Evolutionary conservation across 2,888 invertebrate genomes (phyloP).

Genomic region (Mesorhabditis belari): DNA sequence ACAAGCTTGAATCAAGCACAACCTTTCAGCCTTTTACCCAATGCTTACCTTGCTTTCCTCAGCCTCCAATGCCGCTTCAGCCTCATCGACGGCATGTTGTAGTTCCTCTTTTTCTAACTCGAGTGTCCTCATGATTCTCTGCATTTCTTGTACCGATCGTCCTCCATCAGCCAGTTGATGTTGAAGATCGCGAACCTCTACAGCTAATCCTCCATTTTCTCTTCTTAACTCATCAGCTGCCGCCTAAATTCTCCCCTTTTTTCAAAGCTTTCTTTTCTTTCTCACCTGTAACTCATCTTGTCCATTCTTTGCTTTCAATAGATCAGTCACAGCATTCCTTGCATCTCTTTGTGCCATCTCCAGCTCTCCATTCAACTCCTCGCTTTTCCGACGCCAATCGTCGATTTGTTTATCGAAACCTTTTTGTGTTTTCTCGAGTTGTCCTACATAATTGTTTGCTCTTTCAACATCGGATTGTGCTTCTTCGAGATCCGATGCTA

Average conservation of each 20-base stretch:
- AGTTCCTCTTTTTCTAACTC: slow-evolving; percentile 91
- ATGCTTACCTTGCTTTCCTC: slow-evolving; percentile 71
- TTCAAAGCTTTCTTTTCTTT: too few relatives aligned
- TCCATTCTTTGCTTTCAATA: slow-evolving; percentile 87
- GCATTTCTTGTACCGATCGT: slow-evolving; percentile 97
- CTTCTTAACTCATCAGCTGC: slow-evolving; percentile 70
- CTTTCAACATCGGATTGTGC: slow-evolving; percentile 85
- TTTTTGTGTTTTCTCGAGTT: slow-evolving; percentile 99
- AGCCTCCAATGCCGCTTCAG: slow-evolving; percentile 96
- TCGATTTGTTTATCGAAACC: slow-evolving; percentile 99
- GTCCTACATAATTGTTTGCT: slow-evolving; percentile 46
- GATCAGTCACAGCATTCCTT: slow-evolving; percentile 97
- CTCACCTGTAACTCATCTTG: slow-evolving; percentile 50
- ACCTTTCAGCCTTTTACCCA: too few relatives aligned
- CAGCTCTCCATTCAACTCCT: slow-evolving; percentile 92
- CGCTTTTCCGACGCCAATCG: slow-evolving; percentile 98
- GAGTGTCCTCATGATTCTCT: slow-evolving; percentile 94
- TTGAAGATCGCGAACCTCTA: slow-evolving; percentile 98
- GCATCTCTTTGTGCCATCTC: slow-evolving; percentile 99
- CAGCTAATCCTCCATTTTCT: slow-evolving; percentile 96
- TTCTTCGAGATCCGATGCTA: slow-evolving; percentile 94
- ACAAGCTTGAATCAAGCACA: too few relatives aligned
- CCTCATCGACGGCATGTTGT: slow-evolving; percentile 72
- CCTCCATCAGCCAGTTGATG: slow-evolving; percentile 98
- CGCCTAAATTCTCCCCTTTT: too few relatives aligned